Percentiles rank a stretch among this genome's conserved stretches.
Evolutionary conservation across 2,888 invertebrate genomes (phyloP).

Genomic region (Oxytorus armatus): DNA sequence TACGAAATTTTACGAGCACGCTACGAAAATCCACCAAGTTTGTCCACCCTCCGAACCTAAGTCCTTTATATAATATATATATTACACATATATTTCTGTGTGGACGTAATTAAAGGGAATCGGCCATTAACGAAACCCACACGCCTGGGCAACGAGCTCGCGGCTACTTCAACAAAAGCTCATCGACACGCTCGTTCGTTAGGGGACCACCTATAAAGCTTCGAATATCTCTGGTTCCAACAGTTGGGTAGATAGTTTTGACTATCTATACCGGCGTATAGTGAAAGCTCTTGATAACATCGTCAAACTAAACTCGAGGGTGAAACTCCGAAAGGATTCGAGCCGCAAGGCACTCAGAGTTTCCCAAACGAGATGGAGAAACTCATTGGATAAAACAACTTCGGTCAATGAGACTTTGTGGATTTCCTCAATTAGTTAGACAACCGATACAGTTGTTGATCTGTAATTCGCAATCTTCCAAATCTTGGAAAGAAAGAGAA

Average conservation of each 20-base stretch:
- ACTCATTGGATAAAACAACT: conserved; percentile 21
- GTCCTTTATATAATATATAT: not conserved
- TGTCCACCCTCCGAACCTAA: too few relatives aligned
- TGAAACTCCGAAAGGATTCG: not conserved
- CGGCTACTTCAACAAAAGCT: conserved; percentile 12
- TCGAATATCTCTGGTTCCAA: conserved; percentile 13
- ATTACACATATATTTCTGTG: not conserved
- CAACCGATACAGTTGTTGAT: not conserved
- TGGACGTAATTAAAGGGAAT: conserved; percentile 12
- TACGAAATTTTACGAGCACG: too few relatives aligned
- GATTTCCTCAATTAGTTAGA: not conserved
- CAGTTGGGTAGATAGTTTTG: conserved; percentile 22
- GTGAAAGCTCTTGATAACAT: not conserved
- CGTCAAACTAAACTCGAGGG: not conserved
- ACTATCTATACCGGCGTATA: not conserved
- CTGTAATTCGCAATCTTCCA: not conserved
- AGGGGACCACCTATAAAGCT: conserved; percentile 23
- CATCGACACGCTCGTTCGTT: conserved; percentile 29
- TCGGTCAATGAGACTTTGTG: conserved; percentile 7
- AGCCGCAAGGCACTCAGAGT: not conserved
- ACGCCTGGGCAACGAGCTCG: not conserved
- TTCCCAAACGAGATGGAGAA: conserved; percentile 14
- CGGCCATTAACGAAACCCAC: conserved; percentile 2
- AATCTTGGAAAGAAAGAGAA: too few relatives aligned
- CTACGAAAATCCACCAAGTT: not conserved